These are phyloP conservation scores for Drosophila koepferae DNA, from an alignment of 2,888 invertebrate species.

Conservation along the genomic window DNA sequence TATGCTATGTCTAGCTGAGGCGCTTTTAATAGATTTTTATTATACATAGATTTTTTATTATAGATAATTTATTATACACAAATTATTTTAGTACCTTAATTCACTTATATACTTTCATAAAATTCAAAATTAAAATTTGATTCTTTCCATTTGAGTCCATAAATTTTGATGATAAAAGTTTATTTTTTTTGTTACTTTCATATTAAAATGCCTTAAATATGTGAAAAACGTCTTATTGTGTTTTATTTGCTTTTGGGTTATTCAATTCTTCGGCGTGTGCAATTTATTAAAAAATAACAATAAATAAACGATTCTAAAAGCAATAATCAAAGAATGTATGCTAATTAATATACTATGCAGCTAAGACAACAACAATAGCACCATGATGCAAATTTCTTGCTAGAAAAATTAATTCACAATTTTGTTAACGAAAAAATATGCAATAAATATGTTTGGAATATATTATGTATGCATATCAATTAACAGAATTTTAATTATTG, in stretches of 20 bases:
- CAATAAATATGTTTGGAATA: not conserved
- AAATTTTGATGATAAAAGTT: not conserved
- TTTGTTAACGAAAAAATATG: not conserved
- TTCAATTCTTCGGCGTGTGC: not conserved
- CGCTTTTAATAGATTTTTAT: too few species aligned
- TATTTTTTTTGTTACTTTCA: not conserved
- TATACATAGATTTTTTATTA: too few species aligned
- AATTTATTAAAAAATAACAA: conserved; percentile 1
- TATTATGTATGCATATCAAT: not conserved
- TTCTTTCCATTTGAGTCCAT: not conserved
- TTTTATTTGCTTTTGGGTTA: not conserved
- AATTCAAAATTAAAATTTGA: not conserved
- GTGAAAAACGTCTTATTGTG: not conserved
- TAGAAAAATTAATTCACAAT: not conserved
- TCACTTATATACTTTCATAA: too few species aligned
- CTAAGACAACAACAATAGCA: not conserved
- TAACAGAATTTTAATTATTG: not conserved
- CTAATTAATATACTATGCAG: not conserved
- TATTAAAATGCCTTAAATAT: not conserved
- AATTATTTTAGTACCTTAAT: not conserved
- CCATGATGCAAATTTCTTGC: not conserved
- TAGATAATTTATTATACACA: too few species aligned
- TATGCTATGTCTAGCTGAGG: too few species aligned
- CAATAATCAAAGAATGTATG: not conserved
- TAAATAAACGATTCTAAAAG: not conserved